Conservation (phyloP, 2,113 vertebrate species). For the Anas platyrhynchos region DNA sequence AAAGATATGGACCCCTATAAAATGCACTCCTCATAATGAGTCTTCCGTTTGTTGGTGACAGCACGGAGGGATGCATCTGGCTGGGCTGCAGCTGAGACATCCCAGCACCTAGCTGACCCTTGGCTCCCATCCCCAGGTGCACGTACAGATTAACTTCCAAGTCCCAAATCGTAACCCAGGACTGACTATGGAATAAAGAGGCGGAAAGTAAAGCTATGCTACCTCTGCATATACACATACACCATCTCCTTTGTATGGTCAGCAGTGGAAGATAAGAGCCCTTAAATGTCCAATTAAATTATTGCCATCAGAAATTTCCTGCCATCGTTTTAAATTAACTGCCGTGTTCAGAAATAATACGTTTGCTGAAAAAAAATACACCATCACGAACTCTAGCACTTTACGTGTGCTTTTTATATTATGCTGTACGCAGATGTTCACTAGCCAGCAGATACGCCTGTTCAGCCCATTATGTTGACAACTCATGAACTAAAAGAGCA, state of each 20-base stretch:
- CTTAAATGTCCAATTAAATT: not conserved
- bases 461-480: not conserved
- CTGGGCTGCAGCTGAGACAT: not conserved
- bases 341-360: not conserved
- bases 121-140: not conserved
- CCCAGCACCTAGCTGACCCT: not conserved
- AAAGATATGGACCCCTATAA: not conserved
- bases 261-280: not conserved
- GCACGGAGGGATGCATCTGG: fast-evolving
- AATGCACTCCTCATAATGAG: fast-evolving
- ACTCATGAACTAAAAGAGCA: not conserved
- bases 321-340: not conserved
- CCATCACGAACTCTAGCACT: not conserved
- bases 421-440: not conserved
- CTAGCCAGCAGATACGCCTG: not conserved
- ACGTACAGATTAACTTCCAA: not conserved
- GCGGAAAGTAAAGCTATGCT: not conserved
- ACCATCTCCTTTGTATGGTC: not conserved
- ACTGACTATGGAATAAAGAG: not conserved
- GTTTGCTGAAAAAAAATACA: not conserved
- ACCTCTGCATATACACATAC: not conserved
- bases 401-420: no score
- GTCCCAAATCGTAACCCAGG: not conserved
- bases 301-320: not conserved
- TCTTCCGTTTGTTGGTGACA: not conserved